Evolutionary conservation across 2,888 invertebrate genomes (phyloP).

Genomic region (Portevinia maculata): DNA sequence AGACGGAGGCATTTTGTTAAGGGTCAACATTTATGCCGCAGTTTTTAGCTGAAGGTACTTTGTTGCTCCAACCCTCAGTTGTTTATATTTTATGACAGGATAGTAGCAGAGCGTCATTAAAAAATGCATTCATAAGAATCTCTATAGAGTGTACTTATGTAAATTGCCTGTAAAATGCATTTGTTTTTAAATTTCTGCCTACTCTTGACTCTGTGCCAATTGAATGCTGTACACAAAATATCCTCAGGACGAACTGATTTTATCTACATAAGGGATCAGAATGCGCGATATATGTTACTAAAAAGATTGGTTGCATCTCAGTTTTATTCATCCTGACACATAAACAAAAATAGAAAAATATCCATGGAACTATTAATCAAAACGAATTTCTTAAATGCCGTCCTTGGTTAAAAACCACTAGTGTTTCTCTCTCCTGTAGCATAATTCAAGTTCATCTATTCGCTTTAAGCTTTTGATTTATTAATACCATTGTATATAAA

Average conservation of each 20-base stretch:
- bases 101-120: background rate
- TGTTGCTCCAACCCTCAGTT: slow-evolving; percentile 13
- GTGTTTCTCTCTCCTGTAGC: background rate
- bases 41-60: slow-evolving; percentile 36
- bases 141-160: background rate
- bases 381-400: too few species aligned
- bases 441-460: background rate
- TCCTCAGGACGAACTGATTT: slow-evolving; percentile 17
- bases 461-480: too few species aligned
- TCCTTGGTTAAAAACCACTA: too few species aligned
- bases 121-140: slow-evolving; percentile 25
- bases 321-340: background rate
- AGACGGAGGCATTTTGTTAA: background rate
- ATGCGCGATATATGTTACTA: slow-evolving; percentile 9
- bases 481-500: too few species aligned
- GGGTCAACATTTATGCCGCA: slow-evolving; percentile 59
- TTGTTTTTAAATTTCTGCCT: background rate
- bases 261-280: too few species aligned
- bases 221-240: slow-evolving; percentile 12
- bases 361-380: background rate
- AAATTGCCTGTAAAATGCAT: slow-evolving; percentile 1
- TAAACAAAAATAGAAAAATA: background rate
- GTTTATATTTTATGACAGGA: slow-evolving; percentile 30
- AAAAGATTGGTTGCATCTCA: slow-evolving; percentile 8
- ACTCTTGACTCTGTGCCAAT: slow-evolving; percentile 33